phyloP scores from a whole-genome alignment of 2,797 vertebrate species.

The Adelosebastes latens region DNA sequence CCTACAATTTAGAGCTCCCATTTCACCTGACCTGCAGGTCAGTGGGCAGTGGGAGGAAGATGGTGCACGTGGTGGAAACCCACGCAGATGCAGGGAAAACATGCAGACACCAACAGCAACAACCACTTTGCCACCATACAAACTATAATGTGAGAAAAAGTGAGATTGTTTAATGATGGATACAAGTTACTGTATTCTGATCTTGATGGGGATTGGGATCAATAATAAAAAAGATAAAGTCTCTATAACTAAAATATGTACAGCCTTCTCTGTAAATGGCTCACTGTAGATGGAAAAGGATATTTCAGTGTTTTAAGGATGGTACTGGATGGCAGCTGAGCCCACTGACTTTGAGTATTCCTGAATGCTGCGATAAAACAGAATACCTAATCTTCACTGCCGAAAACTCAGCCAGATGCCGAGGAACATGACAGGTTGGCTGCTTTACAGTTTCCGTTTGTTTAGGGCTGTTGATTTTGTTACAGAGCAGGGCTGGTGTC shows the following conservation, averaged over 20 bases:
- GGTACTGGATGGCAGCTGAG: neutral
- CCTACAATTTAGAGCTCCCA: constrained; percentile 24
- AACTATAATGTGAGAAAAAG: neutral
- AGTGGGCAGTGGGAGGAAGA: neutral
- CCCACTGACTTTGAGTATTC: constrained; percentile 5
- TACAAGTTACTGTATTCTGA: neutral
- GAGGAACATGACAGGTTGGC: constrained; percentile 10
- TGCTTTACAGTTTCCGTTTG: constrained; percentile 21
- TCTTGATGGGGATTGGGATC: neutral
- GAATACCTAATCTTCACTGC: constrained; percentile 12
- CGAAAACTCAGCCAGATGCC: constrained; percentile 7
- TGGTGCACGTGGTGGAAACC: constrained; percentile 10
- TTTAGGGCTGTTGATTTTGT: constrained; percentile 27
- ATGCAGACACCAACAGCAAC: neutral
- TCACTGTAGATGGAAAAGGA: neutral
- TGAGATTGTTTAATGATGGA: neutral
- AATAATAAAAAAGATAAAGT: neutral
- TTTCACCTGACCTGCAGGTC: constrained; percentile 30
- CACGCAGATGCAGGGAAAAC: neutral
- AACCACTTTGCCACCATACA: neutral
- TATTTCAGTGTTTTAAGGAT: neutral
- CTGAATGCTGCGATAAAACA: constrained; percentile 3
- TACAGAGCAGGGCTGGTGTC: constrained; percentile 4
- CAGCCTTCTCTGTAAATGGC: neutral
- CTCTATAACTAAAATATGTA: neutral